A percentile compares a stretch with the other conserved stretches of the same genome.
phyloP scores from a whole-genome alignment of 2,113 vertebrate genomes.

The Lepus europaeus region DNA sequence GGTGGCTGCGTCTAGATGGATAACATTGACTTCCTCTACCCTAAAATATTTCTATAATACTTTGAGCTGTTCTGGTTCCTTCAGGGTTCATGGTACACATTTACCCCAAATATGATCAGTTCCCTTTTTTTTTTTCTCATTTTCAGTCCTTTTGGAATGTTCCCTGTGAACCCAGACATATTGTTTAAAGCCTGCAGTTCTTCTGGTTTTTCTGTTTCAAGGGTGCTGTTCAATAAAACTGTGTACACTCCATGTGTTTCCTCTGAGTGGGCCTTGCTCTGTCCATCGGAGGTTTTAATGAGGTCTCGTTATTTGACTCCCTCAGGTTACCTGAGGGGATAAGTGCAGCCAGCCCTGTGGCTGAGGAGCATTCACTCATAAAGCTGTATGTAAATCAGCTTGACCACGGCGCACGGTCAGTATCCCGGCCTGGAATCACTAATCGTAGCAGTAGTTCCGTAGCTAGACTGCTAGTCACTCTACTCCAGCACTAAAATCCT shows the following conservation, averaged over 20 bases:
- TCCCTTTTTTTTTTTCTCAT: conserved; percentile 55
- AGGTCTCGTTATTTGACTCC: conserved; percentile 87
- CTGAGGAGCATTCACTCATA: conserved; percentile 90
- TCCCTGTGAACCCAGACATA: conserved; percentile 57
- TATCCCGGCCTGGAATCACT: conserved; percentile 86
- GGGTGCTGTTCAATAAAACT: conserved; percentile 78
- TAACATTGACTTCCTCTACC: conserved; percentile 68
- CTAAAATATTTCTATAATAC: conserved; percentile 65
- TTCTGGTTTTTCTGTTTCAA: conserved; percentile 65
- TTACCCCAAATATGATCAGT: conserved; percentile 48
- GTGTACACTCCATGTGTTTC: conserved; percentile 47
- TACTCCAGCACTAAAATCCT: conserved; percentile 75
- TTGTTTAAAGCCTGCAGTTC: conserved; percentile 62
- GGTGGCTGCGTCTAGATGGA: conserved; percentile 78
- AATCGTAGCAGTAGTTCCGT: conserved; percentile 79
- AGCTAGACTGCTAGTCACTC: conserved; percentile 77
- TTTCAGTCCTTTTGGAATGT: conserved; percentile 68
- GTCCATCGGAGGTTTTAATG: conserved; percentile 81
- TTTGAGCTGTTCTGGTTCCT: conserved; percentile 74
- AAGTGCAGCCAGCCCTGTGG: conserved; percentile 86
- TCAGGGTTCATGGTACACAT: conserved; percentile 54
- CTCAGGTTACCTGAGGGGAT: conserved; percentile 88
- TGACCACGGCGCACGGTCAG: conserved; percentile 87
- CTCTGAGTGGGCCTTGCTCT: conserved; percentile 80
- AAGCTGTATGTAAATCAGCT: conserved; percentile 90